Evolutionary conservation across 2,797 vertebrate genomes (phyloP).

Genomic region (Eremophila alpestris): DNA sequence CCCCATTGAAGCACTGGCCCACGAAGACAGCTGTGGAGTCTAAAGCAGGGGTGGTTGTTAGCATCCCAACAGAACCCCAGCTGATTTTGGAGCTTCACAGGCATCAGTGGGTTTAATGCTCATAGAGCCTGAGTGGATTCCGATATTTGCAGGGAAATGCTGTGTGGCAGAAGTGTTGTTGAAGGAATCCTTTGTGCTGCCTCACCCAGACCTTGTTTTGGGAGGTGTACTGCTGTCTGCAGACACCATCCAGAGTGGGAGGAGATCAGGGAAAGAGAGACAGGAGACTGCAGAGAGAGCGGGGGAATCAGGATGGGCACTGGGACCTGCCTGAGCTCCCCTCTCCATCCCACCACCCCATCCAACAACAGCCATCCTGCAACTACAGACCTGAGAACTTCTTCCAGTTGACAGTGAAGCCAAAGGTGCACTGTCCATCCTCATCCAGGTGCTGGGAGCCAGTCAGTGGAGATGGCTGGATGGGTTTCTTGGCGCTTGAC

Average conservation of each 20-base stretch:
- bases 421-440: background rate
- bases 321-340: background rate
- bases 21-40: conserved; percentile 29
- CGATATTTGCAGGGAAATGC: fast-evolving
- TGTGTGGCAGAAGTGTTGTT: background rate
- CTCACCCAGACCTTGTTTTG: background rate
- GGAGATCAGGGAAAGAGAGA: background rate
- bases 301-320: background rate
- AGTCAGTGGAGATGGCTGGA: background rate
- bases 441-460: background rate
- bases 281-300: background rate
- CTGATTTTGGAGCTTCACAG: background rate
- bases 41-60: background rate
- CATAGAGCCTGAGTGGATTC: fast-evolving
- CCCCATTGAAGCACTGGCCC: background rate
- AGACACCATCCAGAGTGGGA: background rate
- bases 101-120: background rate
- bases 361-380: fast-evolving
- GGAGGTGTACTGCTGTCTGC: background rate
- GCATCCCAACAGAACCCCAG: background rate
- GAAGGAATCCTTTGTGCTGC: background rate
- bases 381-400: background rate
- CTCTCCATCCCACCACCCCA: background rate
- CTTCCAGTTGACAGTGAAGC: conserved; percentile 7
- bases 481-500: fast-evolving